Base-by-base conservation (phyloP, 2,797 vertebrate species). In the Calcarius lapponicus region DNA sequence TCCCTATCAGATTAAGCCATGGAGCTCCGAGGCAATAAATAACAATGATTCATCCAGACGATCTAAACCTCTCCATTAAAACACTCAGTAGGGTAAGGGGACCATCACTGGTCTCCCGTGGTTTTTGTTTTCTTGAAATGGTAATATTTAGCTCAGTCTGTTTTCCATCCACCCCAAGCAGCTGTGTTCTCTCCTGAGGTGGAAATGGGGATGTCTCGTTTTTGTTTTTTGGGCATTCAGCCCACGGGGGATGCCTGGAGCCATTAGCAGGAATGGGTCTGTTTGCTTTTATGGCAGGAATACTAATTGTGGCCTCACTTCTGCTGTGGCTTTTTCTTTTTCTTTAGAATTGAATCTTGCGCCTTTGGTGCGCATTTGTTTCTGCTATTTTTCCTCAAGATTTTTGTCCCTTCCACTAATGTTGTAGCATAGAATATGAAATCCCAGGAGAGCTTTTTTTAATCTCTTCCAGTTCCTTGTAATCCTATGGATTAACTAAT, bases 81-180 rank as follows among this genome's bases (percentile, higher is more conserved):
- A 75, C 82, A 32, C 97, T 95, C 97, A 61, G 95, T 97, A 50
- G 97, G 97, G 93, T 92, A 50, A 97, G 90, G 93, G 95, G 83
- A 93, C 96, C 89, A 72, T 84, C 84, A 45, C 54, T 53, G 61
- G 15, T 93, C 93, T 97, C 97, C 97, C 8, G 97, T 94, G 96
- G 97, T 7, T 97, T 97, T 96, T 97, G 96, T 98, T 97, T 97
- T 97, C 97, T 97, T 88, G 92, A 92, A 94, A 96, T 97, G 96
- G 88, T 97, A 95, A 96, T 97, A 87, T 93, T 97, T 94, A 88
- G 61, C 93, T 93, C 97, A 90, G 95, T 95, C 93, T 94, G 80
- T 92, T 95, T 95, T 92, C 82, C 86, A 26, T 84, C 96, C 94
- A 29, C 48, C 36, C 92, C 85, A 61, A 97, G 95, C 40, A 94